Conservation (phyloP, 2,113 vertebrate genomes). For the Tetrao urogallus region DNA sequence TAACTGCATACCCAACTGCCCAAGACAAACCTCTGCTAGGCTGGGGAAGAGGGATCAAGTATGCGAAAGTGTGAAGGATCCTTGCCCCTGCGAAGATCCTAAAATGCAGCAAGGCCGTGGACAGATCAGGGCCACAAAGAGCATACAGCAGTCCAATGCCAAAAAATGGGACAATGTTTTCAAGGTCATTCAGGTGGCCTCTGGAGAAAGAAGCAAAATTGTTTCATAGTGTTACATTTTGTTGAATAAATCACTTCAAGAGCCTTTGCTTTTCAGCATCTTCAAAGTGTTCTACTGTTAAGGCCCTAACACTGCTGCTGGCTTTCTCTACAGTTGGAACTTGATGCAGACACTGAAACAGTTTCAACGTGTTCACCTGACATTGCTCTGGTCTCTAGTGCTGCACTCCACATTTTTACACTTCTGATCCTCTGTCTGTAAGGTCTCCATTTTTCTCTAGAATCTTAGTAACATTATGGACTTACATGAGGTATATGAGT, state of each 20-base stretch:
- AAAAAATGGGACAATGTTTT: slow-evolving; percentile 91
- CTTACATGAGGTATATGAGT: background rate
- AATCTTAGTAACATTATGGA: background rate
- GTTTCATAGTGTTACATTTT: background rate
- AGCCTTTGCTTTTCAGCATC: background rate
- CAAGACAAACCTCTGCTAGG: slow-evolving; percentile 84
- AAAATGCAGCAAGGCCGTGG: slow-evolving; percentile 86
- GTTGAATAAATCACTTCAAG: background rate
- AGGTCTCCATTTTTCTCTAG: background rate
- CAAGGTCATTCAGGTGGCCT: slow-evolving; percentile 92
- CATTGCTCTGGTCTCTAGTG: background rate
- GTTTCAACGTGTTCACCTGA: background rate
- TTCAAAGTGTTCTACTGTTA: background rate
- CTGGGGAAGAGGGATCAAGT: slow-evolving; percentile 85
- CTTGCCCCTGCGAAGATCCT: slow-evolving; percentile 83
- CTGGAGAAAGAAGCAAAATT: slow-evolving; percentile 73
- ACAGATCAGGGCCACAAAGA: slow-evolving; percentile 82
- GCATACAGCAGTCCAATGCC: slow-evolving; percentile 88
- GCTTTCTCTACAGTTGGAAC: background rate
- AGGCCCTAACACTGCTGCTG: background rate
- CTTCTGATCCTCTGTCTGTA: background rate
- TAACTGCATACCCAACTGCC: slow-evolving; percentile 73
- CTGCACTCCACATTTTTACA: background rate
- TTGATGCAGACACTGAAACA: background rate
- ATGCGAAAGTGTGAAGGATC: slow-evolving; percentile 84